A percentile compares a stretch with the other conserved stretches of the same genome.
Conservation (phyloP, 2,113 vertebrate species). For the Rostratula benghalensis region DNA sequence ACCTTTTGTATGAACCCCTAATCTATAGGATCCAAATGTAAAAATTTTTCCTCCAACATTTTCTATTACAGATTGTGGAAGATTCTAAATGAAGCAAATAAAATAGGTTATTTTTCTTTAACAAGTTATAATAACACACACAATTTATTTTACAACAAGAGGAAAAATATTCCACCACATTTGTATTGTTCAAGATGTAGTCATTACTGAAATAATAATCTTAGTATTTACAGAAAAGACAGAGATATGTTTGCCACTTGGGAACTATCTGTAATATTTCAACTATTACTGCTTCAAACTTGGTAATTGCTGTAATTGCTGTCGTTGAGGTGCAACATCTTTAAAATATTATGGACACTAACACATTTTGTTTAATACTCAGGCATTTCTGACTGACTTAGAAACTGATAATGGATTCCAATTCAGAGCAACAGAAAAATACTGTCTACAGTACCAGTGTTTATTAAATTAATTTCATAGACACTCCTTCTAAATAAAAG, state of each 20-base stretch:
- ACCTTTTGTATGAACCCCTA: constrained; percentile 92
- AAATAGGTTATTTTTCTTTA: constrained; percentile 16
- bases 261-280: not conserved
- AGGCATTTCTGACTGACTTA: not conserved
- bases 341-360: not conserved
- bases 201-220: not conserved
- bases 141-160: not conserved
- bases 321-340: not conserved
- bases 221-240: not conserved
- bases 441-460: not conserved
- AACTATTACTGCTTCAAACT: not conserved
- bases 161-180: not conserved
- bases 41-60: constrained; percentile 91
- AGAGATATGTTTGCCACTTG: not conserved
- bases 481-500: not conserved
- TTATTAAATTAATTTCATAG: not conserved
- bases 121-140: not conserved
- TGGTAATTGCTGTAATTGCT: not conserved
- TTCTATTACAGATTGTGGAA: constrained; percentile 86
- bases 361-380: not conserved
- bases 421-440: not conserved
- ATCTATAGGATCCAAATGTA: constrained; percentile 90
- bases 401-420: not conserved
- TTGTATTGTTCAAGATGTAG: not conserved
- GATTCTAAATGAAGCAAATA: constrained; percentile 78